Conservation (phyloP, 1,140 invertebrate species). For the Drosophila ambigua region DNA sequence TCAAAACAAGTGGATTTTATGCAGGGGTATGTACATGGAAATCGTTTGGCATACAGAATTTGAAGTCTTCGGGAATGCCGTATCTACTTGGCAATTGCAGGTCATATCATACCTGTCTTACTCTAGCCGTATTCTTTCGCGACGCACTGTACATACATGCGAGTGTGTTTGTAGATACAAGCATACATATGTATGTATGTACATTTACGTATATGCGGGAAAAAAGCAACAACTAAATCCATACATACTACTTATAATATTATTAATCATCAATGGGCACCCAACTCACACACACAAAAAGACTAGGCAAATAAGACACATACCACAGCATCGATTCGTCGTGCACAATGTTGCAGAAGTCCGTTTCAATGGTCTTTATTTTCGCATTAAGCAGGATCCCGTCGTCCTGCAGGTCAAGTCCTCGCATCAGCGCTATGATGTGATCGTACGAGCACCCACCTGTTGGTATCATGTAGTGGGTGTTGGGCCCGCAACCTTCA, state of each 20-base stretch:
- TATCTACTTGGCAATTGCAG: too few relatives aligned
- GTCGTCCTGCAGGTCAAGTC: slow-evolving; percentile 77
- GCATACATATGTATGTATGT: slow-evolving; percentile 23
- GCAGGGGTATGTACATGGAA: too few relatives aligned
- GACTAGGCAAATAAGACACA: slow-evolving; percentile 39
- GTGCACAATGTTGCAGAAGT: slow-evolving; percentile 80
- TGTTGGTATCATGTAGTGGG: slow-evolving; percentile 65
- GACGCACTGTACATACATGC: slow-evolving; percentile 22
- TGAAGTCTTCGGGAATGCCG: too few relatives aligned
- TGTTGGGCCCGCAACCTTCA: slow-evolving; percentile 19
- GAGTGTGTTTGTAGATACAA: slow-evolving; percentile 24
- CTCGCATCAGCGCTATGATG: slow-evolving; percentile 75
- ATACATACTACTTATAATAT: slow-evolving; percentile 52
- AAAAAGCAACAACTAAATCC: slow-evolving; percentile 17
- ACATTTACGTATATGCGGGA: slow-evolving; percentile 38
- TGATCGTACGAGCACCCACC: slow-evolving; percentile 77
- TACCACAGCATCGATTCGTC: slow-evolving; percentile 83
- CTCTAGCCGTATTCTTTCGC: slow-evolving; percentile 8
- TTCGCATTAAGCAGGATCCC: slow-evolving; percentile 78
- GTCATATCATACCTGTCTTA: neutral
- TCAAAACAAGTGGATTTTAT: too few relatives aligned
- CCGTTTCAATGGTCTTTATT: slow-evolving; percentile 77
- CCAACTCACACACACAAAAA: slow-evolving; percentile 10
- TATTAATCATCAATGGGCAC: slow-evolving; percentile 69
- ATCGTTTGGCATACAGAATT: too few relatives aligned